phyloP scores from a whole-genome alignment of 2,113 vertebrate genomes.

The Menidia beryllina region DNA sequence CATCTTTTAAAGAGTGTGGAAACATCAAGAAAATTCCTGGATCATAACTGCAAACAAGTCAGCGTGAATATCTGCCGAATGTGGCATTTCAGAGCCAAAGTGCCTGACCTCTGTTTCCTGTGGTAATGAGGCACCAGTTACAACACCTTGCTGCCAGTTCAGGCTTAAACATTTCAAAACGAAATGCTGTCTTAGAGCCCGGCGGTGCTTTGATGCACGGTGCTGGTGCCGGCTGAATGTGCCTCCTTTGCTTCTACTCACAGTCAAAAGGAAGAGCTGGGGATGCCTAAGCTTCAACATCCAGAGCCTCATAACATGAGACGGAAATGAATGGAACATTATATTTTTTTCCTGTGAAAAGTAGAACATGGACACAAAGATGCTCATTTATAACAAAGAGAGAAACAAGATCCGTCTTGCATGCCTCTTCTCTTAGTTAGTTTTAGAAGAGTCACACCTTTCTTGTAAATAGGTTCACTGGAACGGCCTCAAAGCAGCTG shows the following conservation, averaged over 20 bases:
- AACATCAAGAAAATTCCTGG: slow-evolving; percentile 32
- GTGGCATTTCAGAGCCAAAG: slow-evolving; percentile 15
- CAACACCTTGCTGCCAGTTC: slow-evolving; percentile 25
- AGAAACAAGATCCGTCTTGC: background rate
- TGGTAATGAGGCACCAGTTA: slow-evolving; percentile 7
- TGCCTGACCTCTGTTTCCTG: slow-evolving; percentile 26
- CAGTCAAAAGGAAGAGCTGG: background rate
- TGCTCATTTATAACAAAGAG: too few relatives aligned
- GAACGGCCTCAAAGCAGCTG: too few relatives aligned
- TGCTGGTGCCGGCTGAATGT: background rate
- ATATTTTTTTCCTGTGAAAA: background rate
- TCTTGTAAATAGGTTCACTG: too few relatives aligned
- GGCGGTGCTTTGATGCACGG: slow-evolving; percentile 1
- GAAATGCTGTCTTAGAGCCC: slow-evolving; percentile 10
- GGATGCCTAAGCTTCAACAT: background rate
- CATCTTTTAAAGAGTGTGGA: slow-evolving; percentile 33
- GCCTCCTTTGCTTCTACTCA: slow-evolving; percentile 1
- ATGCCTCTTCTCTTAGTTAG: background rate
- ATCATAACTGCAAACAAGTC: slow-evolving; percentile 15
- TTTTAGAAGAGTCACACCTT: background rate
- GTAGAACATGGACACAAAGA: background rate
- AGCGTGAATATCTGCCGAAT: slow-evolving; percentile 11
- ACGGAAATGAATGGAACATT: background rate
- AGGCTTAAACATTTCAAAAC: slow-evolving; percentile 15
- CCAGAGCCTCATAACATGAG: background rate